Evolutionary conservation across 2,113 vertebrate species (phyloP).

Genomic region (Tenrec ecaudatus): DNA sequence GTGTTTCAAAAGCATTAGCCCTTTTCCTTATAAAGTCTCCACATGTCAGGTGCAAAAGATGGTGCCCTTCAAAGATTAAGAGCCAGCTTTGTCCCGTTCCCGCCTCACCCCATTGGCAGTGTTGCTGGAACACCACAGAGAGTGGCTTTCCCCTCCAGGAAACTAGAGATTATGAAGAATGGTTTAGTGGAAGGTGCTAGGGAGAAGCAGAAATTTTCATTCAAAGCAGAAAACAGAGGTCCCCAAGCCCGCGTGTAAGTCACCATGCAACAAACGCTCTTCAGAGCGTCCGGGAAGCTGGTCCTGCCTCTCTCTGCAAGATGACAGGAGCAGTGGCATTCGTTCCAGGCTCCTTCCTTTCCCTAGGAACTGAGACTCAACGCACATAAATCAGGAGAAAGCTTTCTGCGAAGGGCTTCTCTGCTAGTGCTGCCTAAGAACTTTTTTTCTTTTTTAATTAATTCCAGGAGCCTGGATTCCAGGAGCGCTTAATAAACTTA

Average conservation of each 20-base stretch:
- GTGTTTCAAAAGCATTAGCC: background rate
- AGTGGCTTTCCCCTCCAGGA: background rate
- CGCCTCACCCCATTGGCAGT: too few species aligned
- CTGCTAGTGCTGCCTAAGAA: background rate
- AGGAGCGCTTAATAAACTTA: constrained; percentile 72
- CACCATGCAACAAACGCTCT: background rate
- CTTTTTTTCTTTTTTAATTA: constrained; percentile 38
- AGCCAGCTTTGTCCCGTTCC: background rate
- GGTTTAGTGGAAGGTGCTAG: background rate
- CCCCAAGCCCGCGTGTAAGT: constrained; percentile 38
- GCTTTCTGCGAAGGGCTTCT: constrained; percentile 57
- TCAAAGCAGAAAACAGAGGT: background rate
- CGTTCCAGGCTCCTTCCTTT: constrained; percentile 37
- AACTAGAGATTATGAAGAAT: constrained; percentile 34
- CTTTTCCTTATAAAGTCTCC: background rate
- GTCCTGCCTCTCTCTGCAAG: background rate
- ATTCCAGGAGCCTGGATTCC: constrained; percentile 65
- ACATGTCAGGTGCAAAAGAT: background rate
- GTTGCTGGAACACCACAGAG: background rate
- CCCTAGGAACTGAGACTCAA: constrained; percentile 24
- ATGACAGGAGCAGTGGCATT: background rate
- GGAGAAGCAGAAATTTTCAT: constrained; percentile 42
- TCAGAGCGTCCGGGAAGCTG: background rate
- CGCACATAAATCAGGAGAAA: constrained; percentile 63
- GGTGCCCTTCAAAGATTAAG: background rate